These are phyloP conservation scores for Eurytoma adleriae DNA, from an alignment of 2,888 invertebrate genomes.

Conservation along the genomic window DNA sequence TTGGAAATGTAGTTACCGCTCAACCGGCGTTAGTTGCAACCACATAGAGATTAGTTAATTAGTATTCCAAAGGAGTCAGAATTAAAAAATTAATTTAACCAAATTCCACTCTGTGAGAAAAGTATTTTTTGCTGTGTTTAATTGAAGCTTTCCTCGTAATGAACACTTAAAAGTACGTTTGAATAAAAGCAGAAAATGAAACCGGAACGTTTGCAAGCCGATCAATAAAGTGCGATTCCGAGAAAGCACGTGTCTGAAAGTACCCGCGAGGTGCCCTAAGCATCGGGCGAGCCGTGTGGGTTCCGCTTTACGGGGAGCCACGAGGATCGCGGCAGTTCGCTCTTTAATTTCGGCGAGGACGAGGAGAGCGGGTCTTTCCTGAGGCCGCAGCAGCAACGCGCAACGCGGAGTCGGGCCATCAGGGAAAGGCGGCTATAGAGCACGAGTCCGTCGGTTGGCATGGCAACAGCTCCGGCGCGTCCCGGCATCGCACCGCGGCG, in stretches of 20 bases:
- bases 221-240: too few species aligned
- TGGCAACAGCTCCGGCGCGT: slow-evolving; percentile 75
- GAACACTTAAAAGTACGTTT: too few species aligned
- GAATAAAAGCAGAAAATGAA: too few species aligned
- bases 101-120: too few species aligned
- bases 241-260: background rate
- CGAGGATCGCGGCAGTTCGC: background rate
- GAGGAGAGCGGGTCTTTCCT: background rate
- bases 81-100: too few species aligned
- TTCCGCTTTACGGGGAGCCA: background rate
- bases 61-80: too few species aligned
- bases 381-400: slow-evolving; percentile 16
- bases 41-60: too few species aligned
- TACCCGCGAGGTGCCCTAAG: background rate
- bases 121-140: too few species aligned
- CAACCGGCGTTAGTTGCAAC: too few species aligned
- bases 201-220: too few species aligned
- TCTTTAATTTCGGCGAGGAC: slow-evolving; percentile 39
- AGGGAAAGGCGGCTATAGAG: slow-evolving; percentile 17
- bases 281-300: background rate
- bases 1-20: too few species aligned
- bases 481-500: slow-evolving; percentile 72
- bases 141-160: too few species aligned
- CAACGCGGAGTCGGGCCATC: slow-evolving; percentile 19
- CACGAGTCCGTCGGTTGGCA: slow-evolving; percentile 74